Percentiles rank a stretch among this genome's conserved stretches.
Conservation (phyloP, 2,113 vertebrate species). For the Rhegmatorhina hoffmannsi region DNA sequence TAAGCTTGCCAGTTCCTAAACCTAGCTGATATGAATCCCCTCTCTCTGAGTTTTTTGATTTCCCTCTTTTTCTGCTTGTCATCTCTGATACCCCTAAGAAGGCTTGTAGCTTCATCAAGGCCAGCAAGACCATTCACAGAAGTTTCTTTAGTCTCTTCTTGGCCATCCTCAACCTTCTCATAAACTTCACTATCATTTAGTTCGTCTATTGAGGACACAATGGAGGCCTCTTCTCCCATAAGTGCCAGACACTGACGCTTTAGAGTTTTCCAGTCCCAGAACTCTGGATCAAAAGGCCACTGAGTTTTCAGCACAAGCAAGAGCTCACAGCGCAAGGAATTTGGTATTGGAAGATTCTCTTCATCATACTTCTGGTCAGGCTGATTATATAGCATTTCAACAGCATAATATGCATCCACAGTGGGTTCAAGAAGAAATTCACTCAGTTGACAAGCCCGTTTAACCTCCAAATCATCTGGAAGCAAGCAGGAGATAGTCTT, state of each 20-base stretch:
- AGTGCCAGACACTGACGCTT: conserved; percentile 93
- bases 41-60: conserved; percentile 90
- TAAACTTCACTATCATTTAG: conserved; percentile 91
- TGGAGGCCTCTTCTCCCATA: conserved; percentile 97
- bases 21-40: conserved; percentile 91
- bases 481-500: conserved; percentile 97
- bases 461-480: conserved; percentile 93
- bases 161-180: conserved; percentile 82
- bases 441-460: conserved; percentile 95
- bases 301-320: conserved; percentile 95
- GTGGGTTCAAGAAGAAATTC: conserved; percentile 97
- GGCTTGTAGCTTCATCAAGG: conserved; percentile 79
- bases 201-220: conserved; percentile 95
- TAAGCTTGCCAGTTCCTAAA: conserved; percentile 98
- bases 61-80: conserved; percentile 89
- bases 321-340: conserved; percentile 94
- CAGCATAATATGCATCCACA: conserved; percentile 95
- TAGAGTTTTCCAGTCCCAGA: conserved; percentile 98
- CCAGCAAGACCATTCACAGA: conserved; percentile 80
- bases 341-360: conserved; percentile 91
- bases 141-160: conserved; percentile 75
- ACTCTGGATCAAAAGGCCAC: conserved; percentile 98
- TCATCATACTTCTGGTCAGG: conserved; percentile 97
- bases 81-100: conserved; percentile 81
- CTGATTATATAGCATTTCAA: conserved; percentile 96